These are phyloP conservation scores for Neosilurus hyrtlii DNA, from an alignment of 2,797 vertebrate genomes.

Conservation along the genomic window DNA sequence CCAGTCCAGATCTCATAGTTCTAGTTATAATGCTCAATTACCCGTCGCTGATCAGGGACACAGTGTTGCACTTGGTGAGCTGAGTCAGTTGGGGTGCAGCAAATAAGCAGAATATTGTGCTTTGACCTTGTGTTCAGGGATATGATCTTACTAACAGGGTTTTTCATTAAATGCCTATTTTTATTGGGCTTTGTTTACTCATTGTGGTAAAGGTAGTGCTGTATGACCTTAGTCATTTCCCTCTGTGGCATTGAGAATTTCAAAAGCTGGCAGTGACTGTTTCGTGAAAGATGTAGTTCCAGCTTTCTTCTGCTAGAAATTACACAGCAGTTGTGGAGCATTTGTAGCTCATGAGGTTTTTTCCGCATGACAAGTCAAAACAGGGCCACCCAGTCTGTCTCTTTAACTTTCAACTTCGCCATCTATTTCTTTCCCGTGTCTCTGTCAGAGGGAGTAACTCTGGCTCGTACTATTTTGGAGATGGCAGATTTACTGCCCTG, in stretches of 20 bases:
- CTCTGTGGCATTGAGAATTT: neutral
- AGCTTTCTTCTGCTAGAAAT: neutral
- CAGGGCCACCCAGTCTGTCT: conserved; percentile 40
- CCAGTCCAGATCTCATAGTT: neutral
- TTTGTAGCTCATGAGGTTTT: conserved; percentile 12
- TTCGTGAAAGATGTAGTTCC: neutral
- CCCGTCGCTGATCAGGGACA: neutral
- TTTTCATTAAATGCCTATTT: neutral
- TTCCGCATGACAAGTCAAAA: conserved; percentile 15
- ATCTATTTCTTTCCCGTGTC: conserved; percentile 19
- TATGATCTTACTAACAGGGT: neutral
- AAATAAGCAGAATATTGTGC: neutral
- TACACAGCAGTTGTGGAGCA: neutral
- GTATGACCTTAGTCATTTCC: neutral
- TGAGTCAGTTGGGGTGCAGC: neutral
- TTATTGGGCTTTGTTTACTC: neutral
- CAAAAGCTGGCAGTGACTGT: neutral
- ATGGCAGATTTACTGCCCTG: conserved; percentile 51
- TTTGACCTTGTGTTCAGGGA: conserved; percentile 15
- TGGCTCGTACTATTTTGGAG: conserved; percentile 34
- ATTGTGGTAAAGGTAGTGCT: neutral
- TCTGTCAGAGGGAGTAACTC: conserved; percentile 30
- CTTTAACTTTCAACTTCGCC: conserved; percentile 15
- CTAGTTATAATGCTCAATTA: conserved; percentile 1
- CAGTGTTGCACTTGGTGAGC: conserved; percentile 4